Evolutionary conservation across 2,797 vertebrate genomes (phyloP).

Genomic region (Enteromius treurensis): DNA sequence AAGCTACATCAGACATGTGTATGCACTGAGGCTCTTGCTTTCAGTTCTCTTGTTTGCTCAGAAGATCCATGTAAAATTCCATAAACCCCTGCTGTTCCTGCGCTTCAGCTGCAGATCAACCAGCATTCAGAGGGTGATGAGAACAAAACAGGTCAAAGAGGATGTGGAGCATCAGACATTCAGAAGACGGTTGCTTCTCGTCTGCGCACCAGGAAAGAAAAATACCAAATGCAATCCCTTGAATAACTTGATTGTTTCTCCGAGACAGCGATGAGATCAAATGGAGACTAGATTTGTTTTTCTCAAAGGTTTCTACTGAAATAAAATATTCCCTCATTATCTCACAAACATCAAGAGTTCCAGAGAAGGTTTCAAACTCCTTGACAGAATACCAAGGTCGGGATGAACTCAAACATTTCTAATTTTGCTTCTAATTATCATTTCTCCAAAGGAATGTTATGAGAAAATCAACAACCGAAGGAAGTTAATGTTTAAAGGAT

Average conservation of each 20-base stretch:
- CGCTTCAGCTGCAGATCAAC: conserved; percentile 29
- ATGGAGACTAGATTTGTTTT: neutral
- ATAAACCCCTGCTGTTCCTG: conserved; percentile 38
- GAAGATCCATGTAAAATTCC: conserved; percentile 30
- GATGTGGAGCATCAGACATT: neutral
- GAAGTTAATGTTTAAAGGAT: neutral
- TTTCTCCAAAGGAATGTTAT: neutral
- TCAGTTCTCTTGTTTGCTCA: conserved; percentile 39
- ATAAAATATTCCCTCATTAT: neutral
- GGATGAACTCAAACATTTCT: conserved; percentile 8
- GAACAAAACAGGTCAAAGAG: conserved; percentile 45
- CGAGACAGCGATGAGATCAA: neutral
- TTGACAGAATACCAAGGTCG: conserved; percentile 7
- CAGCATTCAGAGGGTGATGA: conserved; percentile 5
- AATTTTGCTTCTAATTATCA: neutral
- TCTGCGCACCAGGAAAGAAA: conserved; percentile 15
- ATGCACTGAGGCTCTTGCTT: conserved; percentile 17
- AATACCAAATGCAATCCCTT: neutral
- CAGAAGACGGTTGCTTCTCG: neutral
- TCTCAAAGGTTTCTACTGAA: neutral
- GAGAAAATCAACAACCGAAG: neutral
- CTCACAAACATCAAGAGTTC: neutral
- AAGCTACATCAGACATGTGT: conserved; percentile 42
- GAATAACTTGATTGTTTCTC: neutral
- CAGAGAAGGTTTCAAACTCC: neutral